Conservation (phyloP, 1,140 invertebrate species). For the Drosophila santomea region DNA sequence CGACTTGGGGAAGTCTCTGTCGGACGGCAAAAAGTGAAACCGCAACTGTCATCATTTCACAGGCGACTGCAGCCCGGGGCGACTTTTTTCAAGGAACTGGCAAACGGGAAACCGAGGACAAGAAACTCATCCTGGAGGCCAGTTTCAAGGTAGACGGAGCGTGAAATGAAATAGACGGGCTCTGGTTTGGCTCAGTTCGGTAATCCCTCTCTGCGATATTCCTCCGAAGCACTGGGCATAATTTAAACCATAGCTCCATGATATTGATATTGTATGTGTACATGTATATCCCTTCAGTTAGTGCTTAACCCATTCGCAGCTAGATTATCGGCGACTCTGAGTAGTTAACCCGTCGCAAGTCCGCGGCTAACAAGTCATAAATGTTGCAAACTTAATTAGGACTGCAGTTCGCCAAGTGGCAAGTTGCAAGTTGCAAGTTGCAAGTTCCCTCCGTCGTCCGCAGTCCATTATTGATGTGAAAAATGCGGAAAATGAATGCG, state of each 20-base stretch:
- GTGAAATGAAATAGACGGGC: conserved; percentile 74
- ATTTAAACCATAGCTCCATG: not conserved
- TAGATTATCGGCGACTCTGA: not conserved
- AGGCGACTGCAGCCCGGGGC: conserved; percentile 43
- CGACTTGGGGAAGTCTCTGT: not conserved
- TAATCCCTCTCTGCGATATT: not conserved
- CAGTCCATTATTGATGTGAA: conserved; percentile 82
- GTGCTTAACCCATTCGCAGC: conserved; percentile 3
- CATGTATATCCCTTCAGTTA: not conserved
- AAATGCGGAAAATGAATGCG: conserved; percentile 82
- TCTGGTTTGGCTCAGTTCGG: conserved; percentile 55
- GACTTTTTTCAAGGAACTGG: not conserved
- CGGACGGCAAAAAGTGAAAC: conserved; percentile 50
- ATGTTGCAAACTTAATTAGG: conserved; percentile 80
- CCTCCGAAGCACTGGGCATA: not conserved
- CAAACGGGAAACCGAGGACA: not conserved
- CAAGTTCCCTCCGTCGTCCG: not conserved
- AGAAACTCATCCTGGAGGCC: conserved; percentile 22
- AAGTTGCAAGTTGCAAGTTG: too few relatives aligned
- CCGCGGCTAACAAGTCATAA: conserved; percentile 71
- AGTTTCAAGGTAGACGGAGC: conserved; percentile 59
- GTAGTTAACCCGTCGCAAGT: conserved; percentile 8
- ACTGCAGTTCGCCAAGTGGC: conserved; percentile 19
- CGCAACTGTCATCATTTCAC: conserved; percentile 79
- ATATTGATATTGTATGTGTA: not conserved